phyloP scores from a whole-genome alignment of 1,140 invertebrate genomes.

The Drosophila lacertosa region DNA sequence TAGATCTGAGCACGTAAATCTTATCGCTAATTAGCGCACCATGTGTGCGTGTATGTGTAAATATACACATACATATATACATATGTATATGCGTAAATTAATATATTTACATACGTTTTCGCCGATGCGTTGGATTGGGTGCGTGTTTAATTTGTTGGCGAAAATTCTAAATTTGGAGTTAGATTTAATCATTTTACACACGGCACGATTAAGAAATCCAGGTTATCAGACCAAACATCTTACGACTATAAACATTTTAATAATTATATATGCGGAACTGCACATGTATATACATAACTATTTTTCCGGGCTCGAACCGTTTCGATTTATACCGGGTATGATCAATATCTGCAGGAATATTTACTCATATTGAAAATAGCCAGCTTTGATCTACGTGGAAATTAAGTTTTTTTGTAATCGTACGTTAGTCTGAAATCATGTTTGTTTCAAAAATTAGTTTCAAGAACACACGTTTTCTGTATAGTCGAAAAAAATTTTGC shows the following conservation, averaged over 20 bases:
- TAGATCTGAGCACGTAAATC: conserved; percentile 40
- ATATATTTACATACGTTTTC: neutral
- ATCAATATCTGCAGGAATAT: too few relatives aligned
- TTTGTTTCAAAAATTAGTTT: conserved; percentile 35
- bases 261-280: too few relatives aligned
- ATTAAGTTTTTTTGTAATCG: neutral
- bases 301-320: too few relatives aligned
- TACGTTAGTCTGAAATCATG: neutral
- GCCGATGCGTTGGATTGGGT: conserved; percentile 17
- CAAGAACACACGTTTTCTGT: conserved; percentile 27
- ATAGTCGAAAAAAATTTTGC: conserved; percentile 17
- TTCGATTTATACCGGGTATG: too few relatives aligned
- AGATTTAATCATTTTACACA: too few relatives aligned
- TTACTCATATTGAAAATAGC: neutral
- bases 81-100: neutral
- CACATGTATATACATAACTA: too few relatives aligned
- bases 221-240: too few relatives aligned
- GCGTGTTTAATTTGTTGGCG: neutral
- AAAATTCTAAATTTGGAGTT: neutral
- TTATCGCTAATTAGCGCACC: conserved; percentile 42
- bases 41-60: neutral
- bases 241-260: too few relatives aligned
- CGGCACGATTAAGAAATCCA: too few relatives aligned
- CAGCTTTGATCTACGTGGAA: neutral
- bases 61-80: neutral